These are phyloP conservation scores for Albula goreensis DNA, from an alignment of 2,113 vertebrate species.

Conservation along the genomic window DNA sequence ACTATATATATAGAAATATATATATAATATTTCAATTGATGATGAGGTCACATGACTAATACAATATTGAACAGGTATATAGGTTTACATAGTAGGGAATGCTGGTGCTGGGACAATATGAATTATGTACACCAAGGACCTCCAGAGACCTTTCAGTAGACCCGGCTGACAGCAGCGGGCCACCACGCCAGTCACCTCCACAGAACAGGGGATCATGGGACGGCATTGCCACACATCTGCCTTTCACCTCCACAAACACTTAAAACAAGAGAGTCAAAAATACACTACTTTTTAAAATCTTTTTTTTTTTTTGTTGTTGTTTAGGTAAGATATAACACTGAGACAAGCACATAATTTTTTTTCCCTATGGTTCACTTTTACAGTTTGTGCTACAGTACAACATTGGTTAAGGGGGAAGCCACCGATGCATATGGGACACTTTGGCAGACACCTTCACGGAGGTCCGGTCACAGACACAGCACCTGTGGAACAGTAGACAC, in stretches of 20 bases:
- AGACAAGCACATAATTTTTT: slow-evolving; percentile 78
- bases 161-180: slow-evolving; percentile 62
- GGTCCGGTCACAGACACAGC: slow-evolving; percentile 74
- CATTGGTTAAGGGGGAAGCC: slow-evolving; percentile 73
- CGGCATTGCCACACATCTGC: slow-evolving; percentile 77
- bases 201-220: slow-evolving; percentile 75
- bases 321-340: slow-evolving; percentile 89
- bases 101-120: slow-evolving; percentile 69
- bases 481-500: slow-evolving; percentile 27
- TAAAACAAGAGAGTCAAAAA: neutral
- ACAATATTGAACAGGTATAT: slow-evolving; percentile 65
- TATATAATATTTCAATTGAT: slow-evolving; percentile 41
- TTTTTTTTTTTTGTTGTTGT: slow-evolving; percentile 51
- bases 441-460: slow-evolving; percentile 55
- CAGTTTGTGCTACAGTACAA: slow-evolving; percentile 97
- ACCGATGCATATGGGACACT: slow-evolving; percentile 70
- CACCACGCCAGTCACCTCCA: slow-evolving; percentile 60
- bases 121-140: slow-evolving; percentile 83
- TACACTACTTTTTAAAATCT: slow-evolving; percentile 40
- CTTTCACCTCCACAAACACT: slow-evolving; percentile 72
- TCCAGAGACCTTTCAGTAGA: slow-evolving; percentile 70
- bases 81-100: slow-evolving; percentile 64
- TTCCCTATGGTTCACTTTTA: slow-evolving; percentile 92
- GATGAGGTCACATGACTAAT: slow-evolving; percentile 47
- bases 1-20: slow-evolving; percentile 10